These are phyloP conservation scores for Ctenodactylus gundi DNA, from an alignment of 2,113 vertebrate species.

Conservation along the genomic window DNA sequence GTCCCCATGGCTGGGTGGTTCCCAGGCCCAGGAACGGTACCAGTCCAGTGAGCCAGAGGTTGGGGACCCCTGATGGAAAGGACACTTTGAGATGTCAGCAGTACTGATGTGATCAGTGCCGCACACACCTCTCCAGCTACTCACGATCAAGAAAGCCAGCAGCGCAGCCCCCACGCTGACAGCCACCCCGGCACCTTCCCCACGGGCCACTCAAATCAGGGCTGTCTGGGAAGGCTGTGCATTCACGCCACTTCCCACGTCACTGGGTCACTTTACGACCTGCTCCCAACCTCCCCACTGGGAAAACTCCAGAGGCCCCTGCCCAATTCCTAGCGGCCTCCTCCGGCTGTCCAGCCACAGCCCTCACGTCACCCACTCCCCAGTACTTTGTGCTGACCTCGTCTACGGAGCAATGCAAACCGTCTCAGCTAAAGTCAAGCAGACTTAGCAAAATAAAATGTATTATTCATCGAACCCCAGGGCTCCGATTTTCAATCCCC, in stretches of 20 bases:
- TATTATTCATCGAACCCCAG: neutral
- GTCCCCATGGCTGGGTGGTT: too few species aligned
- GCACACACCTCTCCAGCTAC: neutral
- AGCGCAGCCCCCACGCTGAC: neutral
- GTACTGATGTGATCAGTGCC: neutral
- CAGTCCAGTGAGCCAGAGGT: too few species aligned
- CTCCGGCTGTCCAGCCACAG: neutral
- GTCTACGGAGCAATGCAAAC: neutral
- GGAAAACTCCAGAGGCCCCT: neutral
- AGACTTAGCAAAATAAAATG: neutral
- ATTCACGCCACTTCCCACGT: rapidly evolving
- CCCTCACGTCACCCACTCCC: neutral
- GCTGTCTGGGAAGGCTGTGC: neutral
- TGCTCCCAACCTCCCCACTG: neutral
- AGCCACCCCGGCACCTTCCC: neutral
- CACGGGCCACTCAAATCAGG: neutral
- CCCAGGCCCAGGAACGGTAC: too few species aligned
- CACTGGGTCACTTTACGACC: neutral
- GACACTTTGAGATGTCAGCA: neutral
- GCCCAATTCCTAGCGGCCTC: neutral
- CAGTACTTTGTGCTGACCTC: neutral
- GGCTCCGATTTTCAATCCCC: neutral
- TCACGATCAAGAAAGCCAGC: neutral
- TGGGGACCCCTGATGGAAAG: too few species aligned
- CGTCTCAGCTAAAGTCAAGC: neutral